Evolutionary conservation across 2,113 vertebrate species (phyloP), one percentile per base, ranked within the genome.

Genomic region (Suncus etruscus): DNA sequence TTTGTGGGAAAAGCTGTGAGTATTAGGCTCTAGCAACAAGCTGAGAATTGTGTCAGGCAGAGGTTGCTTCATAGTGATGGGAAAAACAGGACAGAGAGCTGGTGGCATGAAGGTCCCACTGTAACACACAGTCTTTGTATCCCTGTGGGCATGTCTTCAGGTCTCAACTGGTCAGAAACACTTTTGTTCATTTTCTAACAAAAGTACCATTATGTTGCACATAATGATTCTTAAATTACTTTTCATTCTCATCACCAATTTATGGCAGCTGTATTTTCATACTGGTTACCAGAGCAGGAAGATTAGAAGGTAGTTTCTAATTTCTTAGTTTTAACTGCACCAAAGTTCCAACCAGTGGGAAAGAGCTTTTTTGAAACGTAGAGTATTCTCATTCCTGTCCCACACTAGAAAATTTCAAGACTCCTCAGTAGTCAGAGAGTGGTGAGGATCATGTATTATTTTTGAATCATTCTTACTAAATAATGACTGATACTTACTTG

Each of bases 161-260:
- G 51, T 54, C 15, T 12, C 15, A 11, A 5, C 2, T 1, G 1
- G 24, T 32, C 76, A 80, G 29, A 83, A 32, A 77, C 54, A 20
- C 74, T 32, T 76, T 45, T 10, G 66, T 81, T 58, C 25, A 78
- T 94, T 92, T 84, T 61, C 51, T 54, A 54, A 48, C 11, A 27
- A 54, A 90, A 74, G 14, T 11, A 1, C 2, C 20, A 29, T 88
- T 72, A 31, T 16, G 39, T 39, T 10, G 1, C 31, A 27, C 14
- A 10, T 54, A 10, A 70, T 78, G 50, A 87, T 90, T 24, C 83
- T 32, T 86, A 47, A 90, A 27, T 88, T 31, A 48, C 68, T 68
- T 93, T 91, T 66, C 47, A 74, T 82, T 76, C 31, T 45, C 77
- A 54, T 70, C 18, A 50, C 22, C 72, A 47, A 27, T 80, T 83